Base-by-base conservation (phyloP, 92 coral and sea anemone genomes). In the Nematostella vectensis region DNA sequence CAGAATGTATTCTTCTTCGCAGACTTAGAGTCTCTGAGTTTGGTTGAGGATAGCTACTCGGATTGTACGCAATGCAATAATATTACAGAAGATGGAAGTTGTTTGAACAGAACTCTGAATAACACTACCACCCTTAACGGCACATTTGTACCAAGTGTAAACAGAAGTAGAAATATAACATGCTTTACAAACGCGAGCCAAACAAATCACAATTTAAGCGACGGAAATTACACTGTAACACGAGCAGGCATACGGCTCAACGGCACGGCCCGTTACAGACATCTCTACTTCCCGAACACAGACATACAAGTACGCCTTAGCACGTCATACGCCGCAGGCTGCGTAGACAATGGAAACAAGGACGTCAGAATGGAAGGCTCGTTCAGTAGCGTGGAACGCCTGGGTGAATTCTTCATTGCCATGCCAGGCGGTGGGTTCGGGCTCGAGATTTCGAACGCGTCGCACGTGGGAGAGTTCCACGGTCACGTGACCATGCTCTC, bases 191-290 rank as follows among this genome's bases (percentile, higher is more conserved):
- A 33, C 40, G 15, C 8, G 6, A 33, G 8, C 8, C 6, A 6
- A 33, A 33, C 6, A 6, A 33, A 33, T 33, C 40, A 33, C 6
- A 33, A 33, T 15, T 6, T 33, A 6, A 33, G 8, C 8, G 8
- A 33, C 6, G 40, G 6, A 6, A 33, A 33, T 15, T 6, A 33
- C 6, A 33, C 40, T 6, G 18, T 45, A 10, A 45, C 51, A 17
- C 62, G 49, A 10, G 17, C 63, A 6, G 70, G 54, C 20, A 27
- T 65, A 18, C 31, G 29, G 20, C 20, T 47, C 1, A 71, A 43
- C 27, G 75, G 79, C 6, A 51, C 64, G 0, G 74, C 78, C 15
- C 65, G 60, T 28, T 78, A 71, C 26, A 79, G 79, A 3, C 85
- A 74, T 27, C 44, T 78, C 23, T 55, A 27, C 17, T 47, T 71